These are phyloP conservation scores for Apodemus speciosus DNA, from an alignment of 2,113 vertebrate genomes.

Conservation along the genomic window DNA sequence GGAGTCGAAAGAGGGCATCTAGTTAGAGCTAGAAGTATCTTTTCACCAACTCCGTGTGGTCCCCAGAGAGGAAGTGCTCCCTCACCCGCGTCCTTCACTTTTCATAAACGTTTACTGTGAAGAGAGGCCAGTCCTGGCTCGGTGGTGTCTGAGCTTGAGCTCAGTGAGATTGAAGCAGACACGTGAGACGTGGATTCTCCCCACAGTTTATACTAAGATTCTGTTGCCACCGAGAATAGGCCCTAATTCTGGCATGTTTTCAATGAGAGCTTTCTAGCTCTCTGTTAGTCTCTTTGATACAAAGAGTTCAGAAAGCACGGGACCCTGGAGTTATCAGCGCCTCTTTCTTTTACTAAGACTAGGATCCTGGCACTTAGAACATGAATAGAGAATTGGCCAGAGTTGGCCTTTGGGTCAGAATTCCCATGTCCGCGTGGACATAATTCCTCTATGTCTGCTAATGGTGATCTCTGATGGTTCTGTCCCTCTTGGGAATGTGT, in stretches of 20 bases:
- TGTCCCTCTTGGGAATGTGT: neutral
- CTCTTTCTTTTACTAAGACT: neutral
- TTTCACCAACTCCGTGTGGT: neutral
- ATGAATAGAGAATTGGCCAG: neutral
- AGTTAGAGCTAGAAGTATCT: constrained; percentile 41
- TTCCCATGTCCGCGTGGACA: neutral
- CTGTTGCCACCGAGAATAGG: neutral
- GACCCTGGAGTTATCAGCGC: neutral
- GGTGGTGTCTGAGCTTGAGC: neutral
- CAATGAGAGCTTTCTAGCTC: neutral
- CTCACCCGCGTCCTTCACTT: neutral
- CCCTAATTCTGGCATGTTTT: neutral
- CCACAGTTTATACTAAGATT: neutral
- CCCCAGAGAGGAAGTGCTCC: constrained; percentile 22
- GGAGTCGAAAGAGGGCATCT: constrained; percentile 26
- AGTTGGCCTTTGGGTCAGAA: neutral
- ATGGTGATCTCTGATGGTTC: neutral
- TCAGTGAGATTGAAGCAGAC: neutral
- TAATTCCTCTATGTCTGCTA: neutral
- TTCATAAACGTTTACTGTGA: neutral
- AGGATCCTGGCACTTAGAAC: neutral
- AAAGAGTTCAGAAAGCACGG: neutral
- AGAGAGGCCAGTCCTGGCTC: neutral
- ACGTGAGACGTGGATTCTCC: neutral
- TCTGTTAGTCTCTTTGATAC: neutral